Evolutionary conservation across 2,797 vertebrate genomes (phyloP).

Genomic region (Hypotaenidia philippensis): DNA sequence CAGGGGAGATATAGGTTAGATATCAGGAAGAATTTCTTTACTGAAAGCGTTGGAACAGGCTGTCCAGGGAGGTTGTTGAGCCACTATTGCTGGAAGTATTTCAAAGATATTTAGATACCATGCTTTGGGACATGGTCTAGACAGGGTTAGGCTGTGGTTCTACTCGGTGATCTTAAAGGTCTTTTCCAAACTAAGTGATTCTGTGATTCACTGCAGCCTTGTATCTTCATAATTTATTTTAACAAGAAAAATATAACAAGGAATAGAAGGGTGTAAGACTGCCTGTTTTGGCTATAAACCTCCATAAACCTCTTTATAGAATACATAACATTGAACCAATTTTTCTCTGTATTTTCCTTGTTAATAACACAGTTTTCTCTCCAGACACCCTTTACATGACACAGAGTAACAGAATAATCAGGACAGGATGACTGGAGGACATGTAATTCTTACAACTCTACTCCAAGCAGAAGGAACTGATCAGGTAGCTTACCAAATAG

Average conservation of each 20-base stretch:
- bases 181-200: no score
- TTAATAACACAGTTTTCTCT: background rate
- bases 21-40: no score
- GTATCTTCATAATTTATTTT: background rate
- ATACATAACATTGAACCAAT: accelerated
- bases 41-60: no score
- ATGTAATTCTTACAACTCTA: background rate
- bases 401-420: background rate
- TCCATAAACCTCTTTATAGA: background rate
- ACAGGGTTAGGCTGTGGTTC: no score
- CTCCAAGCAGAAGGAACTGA: background rate
- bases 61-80: no score
- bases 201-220: background rate
- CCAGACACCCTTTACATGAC: background rate
- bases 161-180: no score
- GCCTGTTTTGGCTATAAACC: background rate
- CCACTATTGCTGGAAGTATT: no score
- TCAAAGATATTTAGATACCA: no score
- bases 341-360: background rate
- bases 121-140: no score
- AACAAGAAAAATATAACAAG: background rate
- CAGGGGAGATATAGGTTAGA: no score
- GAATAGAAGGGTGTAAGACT: background rate
- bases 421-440: background rate
- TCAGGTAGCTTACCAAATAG: background rate